phyloP scores from a whole-genome alignment of 2,888 invertebrate genomes.

The Crematogaster levior region DNA sequence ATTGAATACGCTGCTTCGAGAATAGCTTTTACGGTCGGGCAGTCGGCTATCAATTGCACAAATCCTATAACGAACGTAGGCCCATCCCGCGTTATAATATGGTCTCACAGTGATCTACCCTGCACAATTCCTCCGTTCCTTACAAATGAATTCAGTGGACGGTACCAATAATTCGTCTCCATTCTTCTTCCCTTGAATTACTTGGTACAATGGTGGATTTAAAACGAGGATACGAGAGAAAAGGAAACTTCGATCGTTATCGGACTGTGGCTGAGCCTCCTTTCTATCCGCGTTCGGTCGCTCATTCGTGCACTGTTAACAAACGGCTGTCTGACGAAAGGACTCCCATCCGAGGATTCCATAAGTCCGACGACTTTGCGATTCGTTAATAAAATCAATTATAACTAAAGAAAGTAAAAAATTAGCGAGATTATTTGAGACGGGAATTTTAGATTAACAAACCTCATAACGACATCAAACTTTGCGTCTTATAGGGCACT shows the following conservation, averaged over 20 bases:
- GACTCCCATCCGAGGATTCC: slow-evolving; percentile 18
- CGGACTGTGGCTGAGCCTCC: slow-evolving; percentile 42
- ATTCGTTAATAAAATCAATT: slow-evolving; percentile 74
- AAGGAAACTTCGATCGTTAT: slow-evolving; percentile 70
- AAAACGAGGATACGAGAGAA: slow-evolving; percentile 53
- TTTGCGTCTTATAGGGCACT: neutral
- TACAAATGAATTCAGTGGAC: slow-evolving; percentile 66
- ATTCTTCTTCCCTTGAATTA: slow-evolving; percentile 44
- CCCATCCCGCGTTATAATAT: slow-evolving; percentile 31
- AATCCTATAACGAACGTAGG: slow-evolving; percentile 5
- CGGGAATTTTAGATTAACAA: slow-evolving; percentile 42
- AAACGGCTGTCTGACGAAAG: slow-evolving; percentile 59
- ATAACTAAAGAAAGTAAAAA: slow-evolving; percentile 58
- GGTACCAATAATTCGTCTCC: slow-evolving; percentile 65
- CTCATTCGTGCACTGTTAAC: slow-evolving; percentile 59
- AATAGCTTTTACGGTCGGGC: neutral
- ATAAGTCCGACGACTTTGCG: slow-evolving; percentile 60
- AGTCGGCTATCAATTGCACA: slow-evolving; percentile 11
- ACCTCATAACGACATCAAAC: slow-evolving; percentile 24
- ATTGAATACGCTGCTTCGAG: slow-evolving; percentile 23
- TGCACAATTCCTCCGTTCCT: slow-evolving; percentile 59
- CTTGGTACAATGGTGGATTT: slow-evolving; percentile 65
- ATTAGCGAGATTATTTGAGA: slow-evolving; percentile 36
- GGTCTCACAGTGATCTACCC: slow-evolving; percentile 61
- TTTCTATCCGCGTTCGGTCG: slow-evolving; percentile 61